A percentile compares a stretch with the other conserved stretches of the same genome.
phyloP scores from a whole-genome alignment of 23 tunicate species.

The Trididemnum clinides region DNA sequence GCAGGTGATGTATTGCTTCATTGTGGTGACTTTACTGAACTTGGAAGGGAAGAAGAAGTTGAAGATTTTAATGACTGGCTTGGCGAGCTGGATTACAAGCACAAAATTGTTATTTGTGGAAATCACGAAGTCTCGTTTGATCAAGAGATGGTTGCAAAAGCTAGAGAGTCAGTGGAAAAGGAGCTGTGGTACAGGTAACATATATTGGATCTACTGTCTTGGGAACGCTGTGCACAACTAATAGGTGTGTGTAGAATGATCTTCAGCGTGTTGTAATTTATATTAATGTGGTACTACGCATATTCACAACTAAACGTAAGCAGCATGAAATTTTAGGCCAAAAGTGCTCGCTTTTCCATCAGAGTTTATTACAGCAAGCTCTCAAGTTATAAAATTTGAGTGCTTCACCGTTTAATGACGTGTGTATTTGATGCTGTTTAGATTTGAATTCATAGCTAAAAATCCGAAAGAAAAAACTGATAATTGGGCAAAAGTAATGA shows the following conservation, averaged over 20 bases:
- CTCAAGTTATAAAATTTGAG: too few species aligned
- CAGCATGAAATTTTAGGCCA: too few species aligned
- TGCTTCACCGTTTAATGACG: too few species aligned
- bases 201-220: too few species aligned
- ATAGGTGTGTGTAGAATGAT: too few species aligned
- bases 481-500: slow-evolving; percentile 57
- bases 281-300: too few species aligned
- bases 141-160: slow-evolving; percentile 44
- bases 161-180: not conserved
- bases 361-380: too few species aligned
- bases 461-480: slow-evolving; percentile 41
- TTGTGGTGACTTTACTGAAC: slow-evolving; percentile 87
- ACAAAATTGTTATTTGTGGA: slow-evolving; percentile 75
- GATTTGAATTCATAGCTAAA: slow-evolving; percentile 45
- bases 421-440: too few species aligned
- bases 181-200: not conserved
- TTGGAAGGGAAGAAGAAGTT: slow-evolving; percentile 68
- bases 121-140: slow-evolving; percentile 89
- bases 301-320: too few species aligned
- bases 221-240: too few species aligned
- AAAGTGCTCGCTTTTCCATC: too few species aligned
- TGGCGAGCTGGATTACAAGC: slow-evolving; percentile 51
- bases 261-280: too few species aligned
- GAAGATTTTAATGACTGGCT: slow-evolving; percentile 79
- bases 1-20: slow-evolving; percentile 83